A percentile compares a stretch with the other conserved stretches of the same genome.
Evolutionary conservation across 30 jellyfish, hydroid and myxozoan genomes (phyloP).

Genomic region (Hydra vulgaris): DNA sequence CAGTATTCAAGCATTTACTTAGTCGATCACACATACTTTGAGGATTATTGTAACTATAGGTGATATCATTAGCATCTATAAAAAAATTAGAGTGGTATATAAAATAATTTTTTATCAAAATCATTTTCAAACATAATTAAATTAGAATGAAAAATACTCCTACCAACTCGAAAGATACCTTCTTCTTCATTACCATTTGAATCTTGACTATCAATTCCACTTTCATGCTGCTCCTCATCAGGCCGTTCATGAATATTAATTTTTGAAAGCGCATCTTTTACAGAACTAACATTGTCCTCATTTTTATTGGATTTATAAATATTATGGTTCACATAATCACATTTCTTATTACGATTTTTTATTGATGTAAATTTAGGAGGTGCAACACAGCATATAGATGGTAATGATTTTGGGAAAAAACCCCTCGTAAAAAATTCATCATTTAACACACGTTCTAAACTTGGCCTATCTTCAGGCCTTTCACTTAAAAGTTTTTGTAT

Average conservation of each 20-base stretch:
- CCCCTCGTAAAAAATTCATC: constrained; percentile 92
- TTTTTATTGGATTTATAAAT: constrained; percentile 34
- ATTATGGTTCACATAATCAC: constrained; percentile 10
- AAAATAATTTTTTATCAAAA: background rate
- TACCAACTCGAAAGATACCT: constrained; percentile 15
- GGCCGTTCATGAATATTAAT: constrained; percentile 40
- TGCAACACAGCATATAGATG: constrained; percentile 86
- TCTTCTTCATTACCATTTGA: constrained; percentile 64
- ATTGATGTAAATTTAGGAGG: constrained; percentile 86
- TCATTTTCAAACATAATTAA: background rate
- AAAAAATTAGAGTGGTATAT: background rate
- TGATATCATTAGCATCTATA: constrained; percentile 45
- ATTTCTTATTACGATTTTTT: constrained; percentile 25
- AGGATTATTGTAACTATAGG: constrained; percentile 75
- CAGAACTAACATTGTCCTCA: constrained; percentile 42
- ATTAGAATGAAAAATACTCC: background rate
- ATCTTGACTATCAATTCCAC: constrained; percentile 94
- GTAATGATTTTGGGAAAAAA: constrained; percentile 75
- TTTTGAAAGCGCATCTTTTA: constrained; percentile 56
- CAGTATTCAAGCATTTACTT: constrained; percentile 57
- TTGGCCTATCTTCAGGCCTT: constrained; percentile 91
- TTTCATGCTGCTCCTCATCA: constrained; percentile 45
- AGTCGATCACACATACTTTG: constrained; percentile 64
- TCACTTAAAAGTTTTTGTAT: constrained; percentile 84
- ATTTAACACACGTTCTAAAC: constrained; percentile 48